Conservation (phyloP, 2,113 vertebrate genomes). For the Bubo scandiacus region DNA sequence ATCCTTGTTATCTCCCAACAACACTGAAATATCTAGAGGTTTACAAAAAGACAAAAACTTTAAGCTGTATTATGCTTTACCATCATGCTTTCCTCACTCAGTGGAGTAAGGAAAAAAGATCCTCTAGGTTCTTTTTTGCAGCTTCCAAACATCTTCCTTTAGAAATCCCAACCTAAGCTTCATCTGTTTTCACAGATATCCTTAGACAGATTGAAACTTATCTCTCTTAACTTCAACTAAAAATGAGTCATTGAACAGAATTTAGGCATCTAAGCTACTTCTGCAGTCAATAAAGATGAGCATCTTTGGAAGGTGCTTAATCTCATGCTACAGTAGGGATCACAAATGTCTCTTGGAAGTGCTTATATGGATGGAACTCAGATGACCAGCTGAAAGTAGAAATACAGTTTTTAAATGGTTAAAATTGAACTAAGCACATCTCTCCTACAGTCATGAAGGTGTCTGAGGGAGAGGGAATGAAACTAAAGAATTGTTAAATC, state of each 20-base stretch:
- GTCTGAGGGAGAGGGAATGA: neutral
- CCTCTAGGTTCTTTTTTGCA: neutral
- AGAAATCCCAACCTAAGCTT: neutral
- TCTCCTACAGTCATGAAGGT: neutral
- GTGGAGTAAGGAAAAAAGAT: neutral
- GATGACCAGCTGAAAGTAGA: neutral
- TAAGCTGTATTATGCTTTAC: neutral
- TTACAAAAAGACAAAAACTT: neutral
- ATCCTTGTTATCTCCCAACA: neutral
- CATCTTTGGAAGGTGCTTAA: neutral
- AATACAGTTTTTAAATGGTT: neutral
- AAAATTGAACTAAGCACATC: neutral
- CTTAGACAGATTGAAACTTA: neutral
- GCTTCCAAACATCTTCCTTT: neutral
- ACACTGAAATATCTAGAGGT: neutral
- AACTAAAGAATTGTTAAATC: neutral
- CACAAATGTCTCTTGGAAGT: neutral
- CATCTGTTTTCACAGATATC: neutral
- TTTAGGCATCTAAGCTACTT: neutral
- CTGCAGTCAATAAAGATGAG: neutral
- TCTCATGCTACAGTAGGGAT: neutral
- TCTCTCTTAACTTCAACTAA: neutral
- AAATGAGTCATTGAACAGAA: neutral
- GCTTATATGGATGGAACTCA: neutral
- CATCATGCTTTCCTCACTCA: neutral